Conservation (phyloP, 2,113 vertebrate genomes). For the Halichoeres trimaculatus region DNA sequence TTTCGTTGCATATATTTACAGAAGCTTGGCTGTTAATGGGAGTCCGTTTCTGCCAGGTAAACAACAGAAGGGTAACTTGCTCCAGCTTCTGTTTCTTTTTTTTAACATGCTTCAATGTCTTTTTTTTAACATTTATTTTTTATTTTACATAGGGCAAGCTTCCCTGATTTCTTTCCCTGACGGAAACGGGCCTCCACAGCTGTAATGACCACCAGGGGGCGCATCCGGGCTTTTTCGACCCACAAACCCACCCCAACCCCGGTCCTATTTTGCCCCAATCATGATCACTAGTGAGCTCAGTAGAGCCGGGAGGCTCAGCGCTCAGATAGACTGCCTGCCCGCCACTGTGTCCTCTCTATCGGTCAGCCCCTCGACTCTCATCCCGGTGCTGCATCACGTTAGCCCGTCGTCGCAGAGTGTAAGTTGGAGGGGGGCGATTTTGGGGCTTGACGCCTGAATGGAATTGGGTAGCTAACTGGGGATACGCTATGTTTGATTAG, state of each 20-base stretch:
- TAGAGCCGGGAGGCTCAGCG: neutral
- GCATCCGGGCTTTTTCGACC: neutral
- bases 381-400: neutral
- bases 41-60: no score
- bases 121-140: no score
- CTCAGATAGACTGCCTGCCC: neutral
- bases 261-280: neutral
- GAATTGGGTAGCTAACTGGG: neutral
- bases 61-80: no score
- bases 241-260: neutral
- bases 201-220: conserved; percentile 25
- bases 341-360: neutral
- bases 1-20: no score
- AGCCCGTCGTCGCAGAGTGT: neutral
- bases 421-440: neutral
- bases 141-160: no score
- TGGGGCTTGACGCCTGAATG: neutral
- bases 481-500: no score
- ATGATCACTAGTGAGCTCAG: neutral
- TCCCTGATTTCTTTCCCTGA: no score
- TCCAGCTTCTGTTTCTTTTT: no score
- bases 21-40: no score
- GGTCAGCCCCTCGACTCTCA: neutral
- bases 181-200: no score
- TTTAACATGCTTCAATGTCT: no score